Percentiles rank a stretch among this genome's conserved stretches.
phyloP scores from a whole-genome alignment of 2,888 invertebrate genomes.

The Anoncus sp. region DNA sequence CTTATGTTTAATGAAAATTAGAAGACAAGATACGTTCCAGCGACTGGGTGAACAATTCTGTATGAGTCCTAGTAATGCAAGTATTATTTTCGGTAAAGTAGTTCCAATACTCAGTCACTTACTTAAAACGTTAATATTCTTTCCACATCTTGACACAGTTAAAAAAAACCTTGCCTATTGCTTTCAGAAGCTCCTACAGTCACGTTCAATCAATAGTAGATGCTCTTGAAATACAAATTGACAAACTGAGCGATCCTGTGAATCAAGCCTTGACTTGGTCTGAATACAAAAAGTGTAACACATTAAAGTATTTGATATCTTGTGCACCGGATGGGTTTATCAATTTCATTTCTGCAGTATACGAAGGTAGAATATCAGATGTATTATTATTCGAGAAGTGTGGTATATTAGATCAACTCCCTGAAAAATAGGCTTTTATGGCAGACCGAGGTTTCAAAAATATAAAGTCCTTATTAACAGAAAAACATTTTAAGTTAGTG shows the following conservation, averaged over 20 bases:
- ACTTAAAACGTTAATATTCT: constrained; percentile 39
- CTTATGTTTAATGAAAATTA: constrained; percentile 54
- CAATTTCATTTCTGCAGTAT: constrained; percentile 69
- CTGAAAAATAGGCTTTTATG: not conserved
- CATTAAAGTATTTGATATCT: constrained; percentile 74
- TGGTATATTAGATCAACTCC: not conserved
- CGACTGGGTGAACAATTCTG: constrained; percentile 57
- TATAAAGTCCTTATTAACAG: constrained; percentile 53
- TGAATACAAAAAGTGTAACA: constrained; percentile 74
- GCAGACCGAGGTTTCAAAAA: constrained; percentile 61
- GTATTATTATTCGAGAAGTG: constrained; percentile 10
- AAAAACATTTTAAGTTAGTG: constrained; percentile 51
- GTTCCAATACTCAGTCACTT: constrained; percentile 58
- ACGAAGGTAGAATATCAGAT: constrained; percentile 65
- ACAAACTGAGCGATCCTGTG: constrained; percentile 69
- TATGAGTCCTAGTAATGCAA: constrained; percentile 38
- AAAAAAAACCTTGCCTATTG: constrained; percentile 34
- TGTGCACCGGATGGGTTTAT: constrained; percentile 68
- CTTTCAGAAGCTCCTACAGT: constrained; percentile 39
- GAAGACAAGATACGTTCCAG: constrained; percentile 58
- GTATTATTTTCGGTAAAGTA: constrained; percentile 12
- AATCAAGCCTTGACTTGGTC: constrained; percentile 74
- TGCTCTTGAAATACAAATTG: constrained; percentile 73
- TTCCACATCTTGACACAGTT: constrained; percentile 31
- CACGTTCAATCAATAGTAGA: constrained; percentile 67